Evolutionary conservation across 2,888 invertebrate species (phyloP), one percentile per base, ranked within the genome.

Genomic region (Harpalus rubripes): DNA sequence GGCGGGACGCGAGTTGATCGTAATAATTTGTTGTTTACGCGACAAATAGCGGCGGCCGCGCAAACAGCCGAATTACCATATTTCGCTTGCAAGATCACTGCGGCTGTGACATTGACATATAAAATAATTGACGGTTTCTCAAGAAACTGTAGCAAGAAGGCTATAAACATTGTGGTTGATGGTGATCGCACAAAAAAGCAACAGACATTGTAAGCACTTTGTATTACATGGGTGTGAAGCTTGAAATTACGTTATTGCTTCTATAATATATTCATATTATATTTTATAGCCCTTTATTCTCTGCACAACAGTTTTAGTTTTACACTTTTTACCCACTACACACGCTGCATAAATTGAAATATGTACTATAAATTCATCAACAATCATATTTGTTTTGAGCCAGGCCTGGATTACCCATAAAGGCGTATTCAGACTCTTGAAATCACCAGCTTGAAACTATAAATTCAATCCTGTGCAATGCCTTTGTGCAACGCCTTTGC

Each of bases 101-200:
- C 18, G 44, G 44, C 72, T 78, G 56, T 58, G 78, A 58, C 78
- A 78, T 78, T 78, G 78, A 78, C 78, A 78, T 78, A 78, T 78
- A 78, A 78, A 78, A 78, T 78, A 78, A 78, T 78, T 78, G 58
- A 56, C 59, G 78, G 78, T 58, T 76, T 78, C 59, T 58, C 78
- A 32, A 78, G 58, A 78, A 78, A 58, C 22, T 74, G 22, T 18
- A 74, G 44, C 18, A 74, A 74, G 72, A 41, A 15, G 39, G 72
- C 72, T 18, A 16, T 74, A 74, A 74, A 74, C 72, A 74, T 44
- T 74, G 72, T 18, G 16, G 16, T 74, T 74, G 26, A 74, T 68
- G 68, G 12, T n/a, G 15, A 12, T 15, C 12, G 39, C 6, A 68
- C 22, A 68, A 68, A 68, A 68, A 68, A 32, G 39, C 6, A 7